Conservation (phyloP, 2,113 vertebrate genomes). For the Brevimyrus niger region DNA sequence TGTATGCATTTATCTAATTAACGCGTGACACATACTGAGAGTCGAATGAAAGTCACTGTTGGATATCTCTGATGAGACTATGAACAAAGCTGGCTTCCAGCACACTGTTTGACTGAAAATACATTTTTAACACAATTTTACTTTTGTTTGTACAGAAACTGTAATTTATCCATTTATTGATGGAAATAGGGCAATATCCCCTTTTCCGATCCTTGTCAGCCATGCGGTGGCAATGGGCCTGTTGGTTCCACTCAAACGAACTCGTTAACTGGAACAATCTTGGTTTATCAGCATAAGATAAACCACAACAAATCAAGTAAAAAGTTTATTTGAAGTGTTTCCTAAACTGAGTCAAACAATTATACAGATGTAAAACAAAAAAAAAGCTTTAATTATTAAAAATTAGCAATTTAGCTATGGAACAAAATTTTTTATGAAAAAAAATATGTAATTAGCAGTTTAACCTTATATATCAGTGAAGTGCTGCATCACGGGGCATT, state of each 20-base stretch:
- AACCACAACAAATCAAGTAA: not conserved
- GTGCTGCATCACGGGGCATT: not conserved
- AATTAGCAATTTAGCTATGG: not conserved
- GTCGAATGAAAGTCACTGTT: conserved; percentile 58
- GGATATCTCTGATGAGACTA: conserved; percentile 40
- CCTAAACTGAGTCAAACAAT: not conserved
- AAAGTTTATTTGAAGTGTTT: not conserved
- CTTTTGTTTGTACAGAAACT: conserved; percentile 12
- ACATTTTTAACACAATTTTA: conserved; percentile 13
- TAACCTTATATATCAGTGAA: not conserved
- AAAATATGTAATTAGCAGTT: not conserved
- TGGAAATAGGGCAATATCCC: not conserved
- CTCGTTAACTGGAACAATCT: not conserved
- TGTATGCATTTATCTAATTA: conserved; percentile 64
- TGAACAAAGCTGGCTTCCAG: conserved; percentile 55
- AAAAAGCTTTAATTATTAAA: not conserved
- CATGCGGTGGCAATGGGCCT: not conserved
- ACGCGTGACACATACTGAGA: conserved; percentile 59
- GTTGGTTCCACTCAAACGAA: not conserved
- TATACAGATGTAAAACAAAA: not conserved
- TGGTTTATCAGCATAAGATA: not conserved
- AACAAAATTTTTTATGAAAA: not conserved
- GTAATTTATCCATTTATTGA: conserved; percentile 6
- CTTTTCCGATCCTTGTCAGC: not conserved
- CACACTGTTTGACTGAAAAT: conserved; percentile 14